phyloP scores from a whole-genome alignment of 2,797 vertebrate genomes.

The Sarcophilus harrisii region DNA sequence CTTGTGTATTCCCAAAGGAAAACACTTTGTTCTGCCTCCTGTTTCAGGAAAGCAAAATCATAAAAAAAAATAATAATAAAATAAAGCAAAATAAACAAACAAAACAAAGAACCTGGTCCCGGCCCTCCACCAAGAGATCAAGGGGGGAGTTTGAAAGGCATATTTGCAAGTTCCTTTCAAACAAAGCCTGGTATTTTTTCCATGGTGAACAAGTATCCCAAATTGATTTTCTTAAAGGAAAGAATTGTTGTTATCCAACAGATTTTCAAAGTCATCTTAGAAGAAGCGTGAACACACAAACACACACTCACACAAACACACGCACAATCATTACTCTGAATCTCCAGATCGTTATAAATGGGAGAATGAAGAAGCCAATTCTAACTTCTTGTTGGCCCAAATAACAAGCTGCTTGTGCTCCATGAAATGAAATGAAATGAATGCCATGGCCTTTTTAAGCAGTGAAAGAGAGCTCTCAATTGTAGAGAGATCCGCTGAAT shows the following conservation, averaged over 20 bases:
- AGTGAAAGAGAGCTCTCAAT: slow-evolving; percentile 65
- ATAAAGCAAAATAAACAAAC: background rate
- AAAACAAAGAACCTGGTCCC: background rate
- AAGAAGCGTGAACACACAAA: background rate
- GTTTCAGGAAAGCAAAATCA: background rate
- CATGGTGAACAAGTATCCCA: background rate
- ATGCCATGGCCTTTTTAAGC: slow-evolving; percentile 75
- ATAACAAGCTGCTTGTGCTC: slow-evolving; percentile 76
- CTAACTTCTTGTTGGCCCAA: slow-evolving; percentile 72
- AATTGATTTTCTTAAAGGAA: slow-evolving; percentile 55
- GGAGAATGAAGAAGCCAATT: slow-evolving; percentile 48
- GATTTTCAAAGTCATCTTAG: slow-evolving; percentile 60
- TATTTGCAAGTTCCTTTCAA: slow-evolving; percentile 27
- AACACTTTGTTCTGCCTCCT: slow-evolving; percentile 13
- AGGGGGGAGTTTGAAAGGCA: background rate
- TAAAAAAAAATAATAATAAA: background rate
- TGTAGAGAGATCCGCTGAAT: slow-evolving; percentile 74
- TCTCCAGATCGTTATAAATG: slow-evolving; percentile 67
- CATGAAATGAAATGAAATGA: slow-evolving; percentile 79
- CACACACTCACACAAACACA: background rate
- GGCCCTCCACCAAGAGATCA: too few species aligned
- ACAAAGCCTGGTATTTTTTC: background rate
- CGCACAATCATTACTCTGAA: slow-evolving; percentile 66
- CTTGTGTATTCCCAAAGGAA: background rate
- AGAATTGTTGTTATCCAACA: slow-evolving; percentile 21